Base-by-base conservation (phyloP, 2,888 invertebrate genomes). In the Sphaerophoria rueppellii region DNA sequence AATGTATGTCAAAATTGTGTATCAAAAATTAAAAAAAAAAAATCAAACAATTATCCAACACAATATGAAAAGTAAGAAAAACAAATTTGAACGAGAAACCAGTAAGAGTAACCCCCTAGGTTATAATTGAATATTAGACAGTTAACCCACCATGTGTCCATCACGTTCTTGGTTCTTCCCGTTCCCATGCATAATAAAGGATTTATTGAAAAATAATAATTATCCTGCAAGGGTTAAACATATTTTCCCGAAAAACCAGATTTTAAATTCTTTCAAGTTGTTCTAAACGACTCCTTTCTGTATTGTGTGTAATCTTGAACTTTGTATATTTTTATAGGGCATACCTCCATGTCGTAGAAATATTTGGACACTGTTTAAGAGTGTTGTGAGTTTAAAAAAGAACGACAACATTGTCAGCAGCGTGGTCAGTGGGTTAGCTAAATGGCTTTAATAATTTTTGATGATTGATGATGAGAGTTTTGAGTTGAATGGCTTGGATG, bases 381-480 rank as follows among this genome's bases (percentile, higher is more conserved):
- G 24, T 24, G 12, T 24, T 11, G 24, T 4, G 46, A 24, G 34
- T 12, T 52, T 78, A 37, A 4, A 5, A 5, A n/a, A 32, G 46
- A 57, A 61, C 6, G 9, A 43, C 35, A 60, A 65, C 24, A 76
- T 52, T 77, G 67, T 77, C 82, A 69, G 48, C 60, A 55, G 34
- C 4, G 7, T 63, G 78, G 69, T 14, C 78, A 69, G 35, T 46
- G 57, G 82, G 79, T 79, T 70, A 73, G 69, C 60, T 52, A 82
- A 69, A 69, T 32, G 48, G 48, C 48, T 61, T 40, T 24, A 57
- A 72, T 67, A 77, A 32, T 34, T 58, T 24, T 48, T 16, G 40
- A 67, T 83, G 82, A 83, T 83, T 83, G 71, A 83, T 83, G 82
- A 78, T 69, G n/a, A 24, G 34, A 11, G 7, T 40, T 6, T 40